phyloP scores from a whole-genome alignment of 1,140 invertebrate genomes.

The Ips typographus region DNA sequence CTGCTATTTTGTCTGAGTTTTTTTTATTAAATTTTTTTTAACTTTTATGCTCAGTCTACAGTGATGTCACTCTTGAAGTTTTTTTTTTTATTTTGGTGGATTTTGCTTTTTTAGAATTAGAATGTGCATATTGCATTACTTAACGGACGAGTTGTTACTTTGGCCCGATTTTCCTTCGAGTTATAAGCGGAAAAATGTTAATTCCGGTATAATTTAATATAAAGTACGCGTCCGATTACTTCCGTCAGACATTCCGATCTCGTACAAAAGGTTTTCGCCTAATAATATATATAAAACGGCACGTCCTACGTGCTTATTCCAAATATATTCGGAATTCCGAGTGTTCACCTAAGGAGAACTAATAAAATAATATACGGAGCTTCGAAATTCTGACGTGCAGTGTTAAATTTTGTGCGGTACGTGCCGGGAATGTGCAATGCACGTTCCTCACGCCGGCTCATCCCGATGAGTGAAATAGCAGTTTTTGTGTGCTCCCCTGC shows the following conservation, averaged over 20 bases:
- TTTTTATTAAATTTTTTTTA: no score
- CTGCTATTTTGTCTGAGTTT: no score
- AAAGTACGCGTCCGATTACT: constrained; percentile 10
- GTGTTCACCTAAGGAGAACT: constrained; percentile 18
- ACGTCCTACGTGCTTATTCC: constrained; percentile 19
- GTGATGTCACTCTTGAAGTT: no score
- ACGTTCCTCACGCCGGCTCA: not conserved
- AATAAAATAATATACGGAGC: constrained; percentile 17
- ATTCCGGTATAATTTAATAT: not conserved
- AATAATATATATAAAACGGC: constrained; percentile 19
- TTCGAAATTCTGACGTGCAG: constrained; percentile 17
- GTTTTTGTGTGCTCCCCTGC: not conserved
- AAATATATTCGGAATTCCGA: constrained; percentile 22
- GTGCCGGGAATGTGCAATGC: not conserved
- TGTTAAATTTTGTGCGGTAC: constrained; percentile 15
- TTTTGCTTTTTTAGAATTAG: no score
- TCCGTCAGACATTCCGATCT: constrained; percentile 17
- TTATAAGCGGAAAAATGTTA: not conserved
- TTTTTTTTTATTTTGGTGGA: no score
- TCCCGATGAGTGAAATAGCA: constrained; percentile 11
- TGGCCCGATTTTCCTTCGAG: no score
- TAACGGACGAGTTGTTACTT: no score
- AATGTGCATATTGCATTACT: no score
- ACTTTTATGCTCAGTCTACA: no score
- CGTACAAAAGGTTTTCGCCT: constrained; percentile 15